A percentile compares a stretch with the other conserved stretches of the same genome.
Evolutionary conservation across 2,888 invertebrate species (phyloP).

Genomic region (Podotricha telesiphe): DNA sequence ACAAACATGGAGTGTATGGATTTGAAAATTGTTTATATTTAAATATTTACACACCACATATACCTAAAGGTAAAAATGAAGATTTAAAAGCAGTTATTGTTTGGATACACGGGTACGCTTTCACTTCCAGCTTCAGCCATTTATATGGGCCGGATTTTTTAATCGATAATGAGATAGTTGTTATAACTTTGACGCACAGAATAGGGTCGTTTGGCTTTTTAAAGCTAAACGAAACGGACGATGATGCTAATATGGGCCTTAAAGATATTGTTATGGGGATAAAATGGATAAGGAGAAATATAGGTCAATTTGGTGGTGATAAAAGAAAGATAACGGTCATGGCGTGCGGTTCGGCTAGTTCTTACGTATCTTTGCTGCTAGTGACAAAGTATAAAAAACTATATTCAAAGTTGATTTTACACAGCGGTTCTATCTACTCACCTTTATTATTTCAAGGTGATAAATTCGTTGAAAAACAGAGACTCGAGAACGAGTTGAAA

Average conservation of each 20-base stretch:
- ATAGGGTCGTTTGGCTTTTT: slow-evolving; percentile 74
- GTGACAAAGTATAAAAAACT: slow-evolving; percentile 63
- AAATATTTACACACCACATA: slow-evolving; percentile 86
- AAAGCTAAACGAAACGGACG: slow-evolving; percentile 62
- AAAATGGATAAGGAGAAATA: slow-evolving; percentile 72
- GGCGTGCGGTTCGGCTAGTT: slow-evolving; percentile 71
- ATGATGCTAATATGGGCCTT: slow-evolving; percentile 73
- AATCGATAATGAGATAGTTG: slow-evolving; percentile 67
- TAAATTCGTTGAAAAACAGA: slow-evolving; percentile 54
- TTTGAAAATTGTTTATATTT: slow-evolving; percentile 86
- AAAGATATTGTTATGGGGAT: slow-evolving; percentile 74
- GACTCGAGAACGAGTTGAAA: slow-evolving; percentile 56
- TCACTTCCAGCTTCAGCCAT: slow-evolving; percentile 73
- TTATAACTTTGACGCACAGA: slow-evolving; percentile 69
- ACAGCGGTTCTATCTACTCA: slow-evolving; percentile 72
- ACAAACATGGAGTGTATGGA: slow-evolving; percentile 69
- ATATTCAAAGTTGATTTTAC: slow-evolving; percentile 73
- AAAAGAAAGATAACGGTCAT: slow-evolving; percentile 67
- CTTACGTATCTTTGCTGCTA: slow-evolving; percentile 64
- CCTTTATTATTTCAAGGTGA: slow-evolving; percentile 66
- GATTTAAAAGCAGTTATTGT: slow-evolving; percentile 63
- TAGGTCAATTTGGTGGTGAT: slow-evolving; percentile 67
- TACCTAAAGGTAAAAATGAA: slow-evolving; percentile 54
- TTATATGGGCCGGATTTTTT: slow-evolving; percentile 74
- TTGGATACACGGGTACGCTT: slow-evolving; percentile 77